phyloP scores from a whole-genome alignment of 2,888 invertebrate genomes.

The Thymelicus sylvestris region DNA sequence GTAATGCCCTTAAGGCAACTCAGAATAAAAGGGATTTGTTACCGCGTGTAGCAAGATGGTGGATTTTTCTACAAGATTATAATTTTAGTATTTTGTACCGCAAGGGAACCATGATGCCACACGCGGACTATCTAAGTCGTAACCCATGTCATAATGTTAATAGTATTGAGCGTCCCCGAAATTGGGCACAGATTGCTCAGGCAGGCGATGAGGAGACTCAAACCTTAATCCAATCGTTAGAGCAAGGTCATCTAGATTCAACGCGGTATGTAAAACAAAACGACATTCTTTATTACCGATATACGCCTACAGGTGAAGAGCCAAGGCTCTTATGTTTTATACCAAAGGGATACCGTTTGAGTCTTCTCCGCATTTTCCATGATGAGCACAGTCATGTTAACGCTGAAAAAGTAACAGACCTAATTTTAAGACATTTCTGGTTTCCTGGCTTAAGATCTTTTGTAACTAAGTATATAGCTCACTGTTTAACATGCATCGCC shows the following conservation, averaged over 20 bases:
- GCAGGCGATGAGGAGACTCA: neutral
- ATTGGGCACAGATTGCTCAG: slow-evolving; percentile 1
- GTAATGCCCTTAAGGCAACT: neutral
- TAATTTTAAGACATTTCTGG: too few species aligned
- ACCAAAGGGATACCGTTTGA: too few species aligned
- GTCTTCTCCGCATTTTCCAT: too few species aligned
- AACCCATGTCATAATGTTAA: neutral
- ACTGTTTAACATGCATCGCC: too few species aligned
- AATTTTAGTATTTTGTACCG: slow-evolving; percentile 9
- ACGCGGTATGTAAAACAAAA: neutral
- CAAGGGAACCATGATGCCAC: slow-evolving; percentile 2
- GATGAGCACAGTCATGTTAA: too few species aligned
- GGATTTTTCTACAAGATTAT: slow-evolving; percentile 15
- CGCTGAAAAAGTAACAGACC: too few species aligned
- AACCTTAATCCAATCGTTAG: neutral
- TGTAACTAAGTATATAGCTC: too few species aligned
- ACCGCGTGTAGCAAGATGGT: slow-evolving; percentile 4
- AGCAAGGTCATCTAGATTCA: neutral
- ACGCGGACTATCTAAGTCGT: slow-evolving; percentile 11
- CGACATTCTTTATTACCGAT: neutral
- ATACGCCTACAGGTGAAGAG: neutral
- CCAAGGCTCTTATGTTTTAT: neutral
- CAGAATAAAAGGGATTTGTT: neutral
- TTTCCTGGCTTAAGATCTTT: too few species aligned
- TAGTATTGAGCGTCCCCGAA: neutral